Conservation (phyloP, 2,888 invertebrate genomes). For the Flexamia atlantica region DNA sequence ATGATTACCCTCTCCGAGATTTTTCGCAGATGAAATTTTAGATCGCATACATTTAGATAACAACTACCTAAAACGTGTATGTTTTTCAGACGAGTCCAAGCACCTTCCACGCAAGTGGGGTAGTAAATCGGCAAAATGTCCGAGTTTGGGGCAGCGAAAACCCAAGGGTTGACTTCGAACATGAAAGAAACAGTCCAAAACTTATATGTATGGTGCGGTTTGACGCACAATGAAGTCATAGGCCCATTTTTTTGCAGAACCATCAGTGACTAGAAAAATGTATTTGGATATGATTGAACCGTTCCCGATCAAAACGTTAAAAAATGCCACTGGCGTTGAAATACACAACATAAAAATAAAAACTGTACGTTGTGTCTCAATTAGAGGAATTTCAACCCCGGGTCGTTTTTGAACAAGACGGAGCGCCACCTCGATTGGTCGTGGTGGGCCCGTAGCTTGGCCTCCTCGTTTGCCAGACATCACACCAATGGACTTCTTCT, state of each 20-base stretch:
- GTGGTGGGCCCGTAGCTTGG: neutral
- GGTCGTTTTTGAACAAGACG: constrained; percentile 25
- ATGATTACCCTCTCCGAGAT: constrained; percentile 25
- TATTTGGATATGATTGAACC: constrained; percentile 26
- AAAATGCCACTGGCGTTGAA: too few relatives aligned
- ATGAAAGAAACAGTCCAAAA: constrained; percentile 2
- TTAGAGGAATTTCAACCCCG: constrained; percentile 18
- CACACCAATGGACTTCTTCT: neutral
- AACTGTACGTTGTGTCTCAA: constrained; percentile 14
- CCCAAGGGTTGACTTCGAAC: constrained; percentile 12
- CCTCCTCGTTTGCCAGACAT: neutral
- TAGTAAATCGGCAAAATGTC: neutral
- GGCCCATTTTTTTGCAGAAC: constrained; percentile 8
- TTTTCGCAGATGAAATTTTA: neutral
- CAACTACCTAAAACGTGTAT: too few relatives aligned
- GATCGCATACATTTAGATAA: constrained; percentile 3
- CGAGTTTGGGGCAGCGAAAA: constrained; percentile 28
- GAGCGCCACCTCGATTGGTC: neutral
- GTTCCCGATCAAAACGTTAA: too few relatives aligned
- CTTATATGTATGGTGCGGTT: constrained; percentile 30
- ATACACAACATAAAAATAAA: too few relatives aligned
- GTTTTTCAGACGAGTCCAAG: too few relatives aligned
- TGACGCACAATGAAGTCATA: constrained; percentile 4
- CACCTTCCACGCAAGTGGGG: too few relatives aligned
- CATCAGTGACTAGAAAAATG: neutral